Percentiles rank a stretch among this genome's conserved stretches.
Evolutionary conservation across 2,113 vertebrate species (phyloP).

Genomic region (Neoarius graeffei): DNA sequence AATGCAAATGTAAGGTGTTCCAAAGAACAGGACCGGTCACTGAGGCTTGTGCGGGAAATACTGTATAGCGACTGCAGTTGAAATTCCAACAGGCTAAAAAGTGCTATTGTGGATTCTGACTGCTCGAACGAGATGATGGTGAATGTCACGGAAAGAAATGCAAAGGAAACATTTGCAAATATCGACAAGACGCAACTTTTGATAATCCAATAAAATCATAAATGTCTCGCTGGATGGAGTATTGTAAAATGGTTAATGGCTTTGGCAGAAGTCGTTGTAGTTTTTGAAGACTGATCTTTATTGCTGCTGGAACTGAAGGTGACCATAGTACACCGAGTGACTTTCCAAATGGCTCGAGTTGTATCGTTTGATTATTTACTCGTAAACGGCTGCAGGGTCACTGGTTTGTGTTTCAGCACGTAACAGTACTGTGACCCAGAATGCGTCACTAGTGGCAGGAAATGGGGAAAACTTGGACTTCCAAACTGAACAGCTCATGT

Average conservation of each 20-base stretch:
- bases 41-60: too few relatives aligned
- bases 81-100: neutral
- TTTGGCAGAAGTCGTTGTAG: neutral
- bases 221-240: neutral
- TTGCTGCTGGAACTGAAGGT: neutral
- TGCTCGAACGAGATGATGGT: neutral
- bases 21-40: neutral
- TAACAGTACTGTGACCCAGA: neutral
- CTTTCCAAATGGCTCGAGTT: neutral
- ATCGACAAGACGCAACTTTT: neutral
- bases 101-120: neutral
- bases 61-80: neutral
- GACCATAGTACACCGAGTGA: neutral
- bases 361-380: slow-evolving; percentile 21
- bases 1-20: neutral
- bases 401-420: neutral
- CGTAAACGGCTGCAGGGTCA: neutral
- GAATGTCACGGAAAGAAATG: neutral
- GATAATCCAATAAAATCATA: neutral
- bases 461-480: neutral
- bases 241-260: neutral
- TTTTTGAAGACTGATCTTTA: slow-evolving; percentile 1
- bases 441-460: neutral
- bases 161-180: neutral
- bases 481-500: neutral